These are phyloP conservation scores for Coracopsis vasa DNA, from an alignment of 2,113 vertebrate genomes.

Conservation along the genomic window DNA sequence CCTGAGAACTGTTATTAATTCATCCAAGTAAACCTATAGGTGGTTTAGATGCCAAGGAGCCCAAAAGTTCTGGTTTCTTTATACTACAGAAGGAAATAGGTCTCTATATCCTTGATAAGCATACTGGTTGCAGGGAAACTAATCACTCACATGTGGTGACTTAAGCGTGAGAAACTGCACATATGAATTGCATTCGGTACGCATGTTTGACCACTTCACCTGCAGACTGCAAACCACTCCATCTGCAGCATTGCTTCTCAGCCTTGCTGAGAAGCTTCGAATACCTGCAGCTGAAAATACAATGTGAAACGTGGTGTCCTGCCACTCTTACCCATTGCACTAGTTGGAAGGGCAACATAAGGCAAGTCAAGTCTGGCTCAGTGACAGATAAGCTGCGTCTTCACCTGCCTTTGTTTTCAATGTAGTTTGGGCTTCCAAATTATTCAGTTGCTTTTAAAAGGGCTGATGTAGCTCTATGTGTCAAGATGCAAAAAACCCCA, in stretches of 20 bases:
- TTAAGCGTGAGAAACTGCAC: neutral
- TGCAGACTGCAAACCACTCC: neutral
- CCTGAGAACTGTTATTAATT: neutral
- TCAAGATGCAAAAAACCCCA: neutral
- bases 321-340: neutral
- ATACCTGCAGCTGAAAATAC: neutral
- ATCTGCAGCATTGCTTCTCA: neutral
- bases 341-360: neutral
- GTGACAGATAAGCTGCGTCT: neutral
- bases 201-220: neutral
- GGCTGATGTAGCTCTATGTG: neutral
- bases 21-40: neutral
- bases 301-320: neutral
- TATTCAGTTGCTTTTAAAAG: neutral
- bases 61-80: neutral
- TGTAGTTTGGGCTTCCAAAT: neutral
- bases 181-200: fast-evolving
- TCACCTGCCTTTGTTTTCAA: neutral
- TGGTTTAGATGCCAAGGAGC: neutral
- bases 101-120: neutral
- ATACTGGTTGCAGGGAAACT: neutral
- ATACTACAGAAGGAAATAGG: neutral
- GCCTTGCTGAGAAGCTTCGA: neutral
- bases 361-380: neutral
- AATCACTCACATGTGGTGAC: neutral